Evolutionary conservation across 2,888 invertebrate species (phyloP).

Genomic region (Phorcus lineatus): DNA sequence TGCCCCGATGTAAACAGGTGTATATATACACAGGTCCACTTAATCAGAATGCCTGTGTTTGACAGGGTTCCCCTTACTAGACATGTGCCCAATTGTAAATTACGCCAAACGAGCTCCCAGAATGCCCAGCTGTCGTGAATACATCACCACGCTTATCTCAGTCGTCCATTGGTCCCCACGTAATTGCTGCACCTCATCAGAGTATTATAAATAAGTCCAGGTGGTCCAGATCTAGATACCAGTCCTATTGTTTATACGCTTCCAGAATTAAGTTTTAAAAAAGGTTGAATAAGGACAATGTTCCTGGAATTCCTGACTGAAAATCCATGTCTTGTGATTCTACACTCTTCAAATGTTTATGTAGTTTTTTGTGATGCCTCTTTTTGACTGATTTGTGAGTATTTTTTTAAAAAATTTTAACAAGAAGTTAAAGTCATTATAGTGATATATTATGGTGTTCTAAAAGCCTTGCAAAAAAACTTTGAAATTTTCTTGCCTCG

Average conservation of each 20-base stretch:
- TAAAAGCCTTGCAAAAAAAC: too few species aligned
- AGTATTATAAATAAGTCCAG: constrained; percentile 16
- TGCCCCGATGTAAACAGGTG: constrained; percentile 16
- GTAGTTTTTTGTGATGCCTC: too few species aligned
- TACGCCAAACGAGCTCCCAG: constrained; percentile 18
- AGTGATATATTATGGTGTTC: too few species aligned
- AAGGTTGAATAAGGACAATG: too few species aligned
- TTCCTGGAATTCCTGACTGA: too few species aligned
- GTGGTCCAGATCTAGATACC: neutral
- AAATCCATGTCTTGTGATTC: too few species aligned
- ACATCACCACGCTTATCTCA: neutral
- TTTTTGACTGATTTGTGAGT: too few species aligned
- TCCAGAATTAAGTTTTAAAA: too few species aligned
- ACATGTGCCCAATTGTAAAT: constrained; percentile 24
- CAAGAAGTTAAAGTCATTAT: too few species aligned
- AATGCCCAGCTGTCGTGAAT: constrained; percentile 3
- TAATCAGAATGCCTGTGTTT: neutral
- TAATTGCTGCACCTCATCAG: constrained; percentile 1
- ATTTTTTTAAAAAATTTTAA: too few species aligned
- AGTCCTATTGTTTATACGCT: neutral
- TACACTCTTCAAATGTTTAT: too few species aligned
- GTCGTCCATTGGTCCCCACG: neutral
- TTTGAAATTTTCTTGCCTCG: too few species aligned
- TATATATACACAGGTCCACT: neutral
- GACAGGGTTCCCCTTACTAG: constrained; percentile 7